Conservation (phyloP, 64 coral and sea anemone genomes). For the Stylophora pistillata region DNA sequence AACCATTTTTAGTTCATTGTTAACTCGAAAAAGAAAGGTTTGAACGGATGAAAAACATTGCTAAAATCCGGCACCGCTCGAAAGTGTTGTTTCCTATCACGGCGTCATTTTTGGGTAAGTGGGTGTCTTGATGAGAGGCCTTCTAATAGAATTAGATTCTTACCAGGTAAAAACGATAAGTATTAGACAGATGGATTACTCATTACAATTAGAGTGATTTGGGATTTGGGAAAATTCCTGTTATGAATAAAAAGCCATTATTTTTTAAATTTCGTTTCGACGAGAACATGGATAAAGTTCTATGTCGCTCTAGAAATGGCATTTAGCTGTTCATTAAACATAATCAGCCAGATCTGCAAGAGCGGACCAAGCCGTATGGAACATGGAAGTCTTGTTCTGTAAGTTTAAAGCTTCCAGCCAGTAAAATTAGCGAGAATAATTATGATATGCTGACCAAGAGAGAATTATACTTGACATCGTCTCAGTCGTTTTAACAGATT, state of each 20-base stretch:
- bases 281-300: not conserved
- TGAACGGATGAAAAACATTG: not conserved
- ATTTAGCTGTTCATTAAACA: not conserved
- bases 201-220: not conserved
- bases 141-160: slow-evolving; percentile 15
- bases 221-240: not conserved
- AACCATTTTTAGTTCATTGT: not conserved
- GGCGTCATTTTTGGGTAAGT: not conserved
- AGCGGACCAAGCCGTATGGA: too few species aligned
- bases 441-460: too few species aligned
- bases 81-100: not conserved
- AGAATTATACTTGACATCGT: not conserved
- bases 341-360: too few species aligned
- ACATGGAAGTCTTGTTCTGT: too few species aligned
- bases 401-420: too few species aligned
- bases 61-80: too few species aligned
- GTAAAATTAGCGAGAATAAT: too few species aligned
- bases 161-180: not conserved
- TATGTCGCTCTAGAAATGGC: not conserved
- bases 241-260: not conserved
- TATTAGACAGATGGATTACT: not conserved
- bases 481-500: not conserved
- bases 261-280: not conserved
- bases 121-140: not conserved
- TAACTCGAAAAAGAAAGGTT: not conserved